Evolutionary conservation across 1,140 invertebrate genomes (phyloP).

Genomic region (Paracyclopina nana): DNA sequence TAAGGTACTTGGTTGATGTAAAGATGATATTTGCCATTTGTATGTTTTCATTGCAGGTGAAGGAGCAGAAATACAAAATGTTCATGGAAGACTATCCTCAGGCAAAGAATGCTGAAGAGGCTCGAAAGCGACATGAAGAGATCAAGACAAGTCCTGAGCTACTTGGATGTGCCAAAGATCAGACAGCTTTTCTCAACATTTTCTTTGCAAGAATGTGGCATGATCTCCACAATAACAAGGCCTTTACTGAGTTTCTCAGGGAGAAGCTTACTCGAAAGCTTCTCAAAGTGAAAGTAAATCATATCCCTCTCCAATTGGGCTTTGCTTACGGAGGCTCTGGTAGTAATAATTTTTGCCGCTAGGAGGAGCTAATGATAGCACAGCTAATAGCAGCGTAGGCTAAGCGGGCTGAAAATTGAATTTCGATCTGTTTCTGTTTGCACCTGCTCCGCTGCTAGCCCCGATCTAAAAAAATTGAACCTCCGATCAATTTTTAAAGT

Average conservation of each 20-base stretch:
- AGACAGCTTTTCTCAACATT: conserved; percentile 3
- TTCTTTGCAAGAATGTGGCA: not conserved
- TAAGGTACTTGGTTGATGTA: no score
- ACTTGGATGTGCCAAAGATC: not conserved
- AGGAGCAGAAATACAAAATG: not conserved
- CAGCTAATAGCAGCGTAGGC: no score
- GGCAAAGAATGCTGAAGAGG: not conserved
- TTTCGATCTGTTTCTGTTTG: no score
- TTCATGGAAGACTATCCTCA: conserved; percentile 7
- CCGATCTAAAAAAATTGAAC: no score
- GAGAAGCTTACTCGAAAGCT: not conserved
- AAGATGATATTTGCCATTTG: no score
- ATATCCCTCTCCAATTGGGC: no score
- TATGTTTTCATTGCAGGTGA: not conserved
- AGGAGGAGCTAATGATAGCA: no score
- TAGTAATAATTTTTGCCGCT: no score
- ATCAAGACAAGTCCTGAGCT: not conserved
- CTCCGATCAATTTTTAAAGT: no score
- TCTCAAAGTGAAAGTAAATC: not conserved
- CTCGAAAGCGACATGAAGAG: not conserved
- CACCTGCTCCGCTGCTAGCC: no score
- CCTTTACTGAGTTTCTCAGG: not conserved
- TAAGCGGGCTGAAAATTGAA: no score
- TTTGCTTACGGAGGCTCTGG: no score
- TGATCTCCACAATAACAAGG: not conserved